These are phyloP conservation scores for Odontomyia ornata DNA, from an alignment of 2,888 invertebrate genomes.

Conservation along the genomic window DNA sequence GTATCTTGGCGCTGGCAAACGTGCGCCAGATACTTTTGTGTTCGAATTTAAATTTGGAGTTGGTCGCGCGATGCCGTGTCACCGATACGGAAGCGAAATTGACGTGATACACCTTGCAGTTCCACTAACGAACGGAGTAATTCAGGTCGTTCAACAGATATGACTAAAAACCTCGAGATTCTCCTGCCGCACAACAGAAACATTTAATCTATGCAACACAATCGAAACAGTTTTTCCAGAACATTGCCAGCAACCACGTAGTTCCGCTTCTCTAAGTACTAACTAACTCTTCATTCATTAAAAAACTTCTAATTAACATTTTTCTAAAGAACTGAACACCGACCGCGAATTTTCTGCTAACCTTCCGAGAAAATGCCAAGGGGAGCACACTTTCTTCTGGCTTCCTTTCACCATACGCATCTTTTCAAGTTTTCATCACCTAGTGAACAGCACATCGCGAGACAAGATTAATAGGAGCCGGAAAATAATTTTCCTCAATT, in stretches of 20 bases:
- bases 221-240: too few species aligned
- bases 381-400: neutral
- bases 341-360: neutral
- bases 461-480: conserved; percentile 10
- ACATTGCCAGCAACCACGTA: too few species aligned
- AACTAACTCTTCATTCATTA: too few species aligned
- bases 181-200: too few species aligned
- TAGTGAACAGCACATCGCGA: conserved; percentile 14
- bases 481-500: conserved; percentile 29
- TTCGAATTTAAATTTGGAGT: neutral
- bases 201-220: too few species aligned
- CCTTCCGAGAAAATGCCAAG: neutral
- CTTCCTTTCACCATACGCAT: neutral
- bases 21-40: conserved; percentile 15
- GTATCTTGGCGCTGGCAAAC: neutral
- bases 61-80: neutral
- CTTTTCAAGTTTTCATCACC: neutral
- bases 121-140: neutral
- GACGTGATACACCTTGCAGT: neutral
- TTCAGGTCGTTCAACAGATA: too few species aligned
- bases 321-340: neutral
- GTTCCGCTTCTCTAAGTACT: too few species aligned
- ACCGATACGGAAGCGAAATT: neutral
- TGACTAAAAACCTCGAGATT: too few species aligned
- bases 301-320: neutral